phyloP scores from a whole-genome alignment of 2,113 vertebrate species.

The Sus scrofa region T2T-Sscrofa CM000817.6:57246501-57247000 shows the following conservation, averaged over 20 bases:
- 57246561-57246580: no score
- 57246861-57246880: background rate
- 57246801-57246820: no score
- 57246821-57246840: fast-evolving
- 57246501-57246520: fast-evolving
- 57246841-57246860: fast-evolving
- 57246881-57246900: no score
- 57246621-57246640: no score
- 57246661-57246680: no score
- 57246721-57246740: background rate
- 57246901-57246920: fast-evolving
- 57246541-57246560: no score
- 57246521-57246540: background rate
- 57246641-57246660: no score
- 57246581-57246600: no score
- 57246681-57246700: no score
- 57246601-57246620: no score
- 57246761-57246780: fast-evolving
- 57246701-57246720: fast-evolving
- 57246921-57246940: fast-evolving
- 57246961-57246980: fast-evolving
- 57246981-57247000: background rate
- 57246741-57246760: background rate
- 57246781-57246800: background rate
- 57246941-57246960: fast-evolving